Evolutionary conservation across 2,113 vertebrate genomes (phyloP).

Genomic region (Hypocryptadius cinnamomeus): DNA sequence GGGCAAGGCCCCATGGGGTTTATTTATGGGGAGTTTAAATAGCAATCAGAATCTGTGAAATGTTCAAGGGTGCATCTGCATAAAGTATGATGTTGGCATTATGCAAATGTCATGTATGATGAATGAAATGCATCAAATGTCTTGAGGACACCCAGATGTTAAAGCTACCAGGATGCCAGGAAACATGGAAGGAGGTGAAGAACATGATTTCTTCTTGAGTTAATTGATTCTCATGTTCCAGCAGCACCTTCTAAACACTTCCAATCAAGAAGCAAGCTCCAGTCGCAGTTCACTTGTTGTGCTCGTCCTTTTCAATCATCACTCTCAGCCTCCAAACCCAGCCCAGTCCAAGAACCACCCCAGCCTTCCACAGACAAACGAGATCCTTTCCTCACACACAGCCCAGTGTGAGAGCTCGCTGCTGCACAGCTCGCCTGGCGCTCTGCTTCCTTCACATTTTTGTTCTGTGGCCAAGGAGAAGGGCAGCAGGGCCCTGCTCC

Average conservation of each 20-base stretch:
- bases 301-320: slow-evolving; percentile 26
- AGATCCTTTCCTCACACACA: not conserved
- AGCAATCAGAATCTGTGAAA: slow-evolving; percentile 64
- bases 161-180: slow-evolving; percentile 48
- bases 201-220: slow-evolving; percentile 47
- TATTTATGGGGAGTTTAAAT: slow-evolving; percentile 65
- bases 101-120: slow-evolving; percentile 76
- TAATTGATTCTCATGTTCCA: slow-evolving; percentile 68
- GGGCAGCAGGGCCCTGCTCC: not conserved
- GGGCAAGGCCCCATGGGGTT: slow-evolving; percentile 53
- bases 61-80: slow-evolving; percentile 68
- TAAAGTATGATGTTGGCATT: slow-evolving; percentile 71
- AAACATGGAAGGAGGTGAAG: slow-evolving; percentile 55
- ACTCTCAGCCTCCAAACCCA: not conserved
- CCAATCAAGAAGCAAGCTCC: slow-evolving; percentile 48
- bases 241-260: slow-evolving; percentile 62
- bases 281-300: slow-evolving; percentile 26
- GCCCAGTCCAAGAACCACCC: not conserved
- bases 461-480: not conserved
- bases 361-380: not conserved
- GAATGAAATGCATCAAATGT: slow-evolving; percentile 72
- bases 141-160: slow-evolving; percentile 78
- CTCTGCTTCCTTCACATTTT: accelerated
- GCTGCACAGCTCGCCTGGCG: not conserved
- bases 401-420: not conserved